Percentiles rank a stretch among this genome's conserved stretches.
These are phyloP conservation scores for Agriotes lineatus DNA, from an alignment of 2,888 invertebrate species.

Conservation along the genomic window DNA sequence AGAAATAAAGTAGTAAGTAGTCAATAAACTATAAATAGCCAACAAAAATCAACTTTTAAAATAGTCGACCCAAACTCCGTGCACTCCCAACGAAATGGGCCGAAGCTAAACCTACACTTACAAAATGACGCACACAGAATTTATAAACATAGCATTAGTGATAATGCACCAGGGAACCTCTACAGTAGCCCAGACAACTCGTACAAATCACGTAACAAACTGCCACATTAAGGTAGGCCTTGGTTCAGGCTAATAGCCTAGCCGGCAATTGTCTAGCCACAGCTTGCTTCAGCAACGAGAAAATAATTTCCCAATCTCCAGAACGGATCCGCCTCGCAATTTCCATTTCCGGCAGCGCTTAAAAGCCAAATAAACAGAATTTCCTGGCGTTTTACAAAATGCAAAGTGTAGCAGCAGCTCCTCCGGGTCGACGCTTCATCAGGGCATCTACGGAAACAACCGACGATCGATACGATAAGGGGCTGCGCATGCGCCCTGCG, in stretches of 20 bases:
- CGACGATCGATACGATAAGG: constrained; percentile 53
- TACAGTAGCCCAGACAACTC: constrained; percentile 38
- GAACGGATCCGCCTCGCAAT: too few species aligned
- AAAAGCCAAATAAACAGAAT: too few species aligned
- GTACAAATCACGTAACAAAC: background rate
- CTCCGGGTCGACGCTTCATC: constrained; percentile 27
- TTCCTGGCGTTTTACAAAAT: too few species aligned
- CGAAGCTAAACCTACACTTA: constrained; percentile 40
- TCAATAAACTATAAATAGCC: too few species aligned
- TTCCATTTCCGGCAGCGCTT: too few species aligned
- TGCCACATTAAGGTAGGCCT: constrained; percentile 19
- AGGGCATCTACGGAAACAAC: constrained; percentile 50
- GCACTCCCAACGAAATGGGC: constrained; percentile 19
- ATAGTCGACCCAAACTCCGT: too few species aligned
- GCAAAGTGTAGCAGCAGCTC: too few species aligned
- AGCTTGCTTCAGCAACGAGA: background rate
- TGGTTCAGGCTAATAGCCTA: background rate
- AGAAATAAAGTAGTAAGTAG: too few species aligned
- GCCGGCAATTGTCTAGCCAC: background rate
- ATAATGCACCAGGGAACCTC: constrained; percentile 43
- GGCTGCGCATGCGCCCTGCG: constrained; percentile 44
- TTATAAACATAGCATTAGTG: constrained; percentile 48
- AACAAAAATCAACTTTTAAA: too few species aligned
- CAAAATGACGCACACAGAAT: constrained; percentile 48
- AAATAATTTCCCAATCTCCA: background rate